Evolutionary conservation across 2,888 invertebrate species (phyloP).

Genomic region (Ptilodon capucinus): DNA sequence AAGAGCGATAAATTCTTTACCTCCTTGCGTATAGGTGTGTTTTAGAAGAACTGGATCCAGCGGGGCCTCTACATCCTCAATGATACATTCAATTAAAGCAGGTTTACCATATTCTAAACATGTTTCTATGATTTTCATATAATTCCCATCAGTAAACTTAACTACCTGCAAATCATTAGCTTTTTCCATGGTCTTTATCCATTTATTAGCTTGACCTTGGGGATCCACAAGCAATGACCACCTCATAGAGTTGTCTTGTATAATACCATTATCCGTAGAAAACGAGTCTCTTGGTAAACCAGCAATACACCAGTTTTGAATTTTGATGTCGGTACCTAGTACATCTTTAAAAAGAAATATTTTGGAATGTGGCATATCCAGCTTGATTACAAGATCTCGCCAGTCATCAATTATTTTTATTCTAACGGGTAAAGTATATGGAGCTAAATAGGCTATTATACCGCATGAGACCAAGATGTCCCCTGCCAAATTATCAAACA

Average conservation of each 20-base stretch:
- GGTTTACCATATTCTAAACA: conserved; percentile 91
- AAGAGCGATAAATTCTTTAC: conserved; percentile 88
- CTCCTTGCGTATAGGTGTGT: conserved; percentile 88
- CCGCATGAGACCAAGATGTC: conserved; percentile 95
- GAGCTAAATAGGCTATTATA: conserved; percentile 94
- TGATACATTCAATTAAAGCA: conserved; percentile 88
- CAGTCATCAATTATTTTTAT: conserved; percentile 85
- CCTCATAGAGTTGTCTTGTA: conserved; percentile 89
- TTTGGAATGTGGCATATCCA: conserved; percentile 90
- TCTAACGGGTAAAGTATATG: conserved; percentile 89
- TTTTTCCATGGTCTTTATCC: conserved; percentile 93
- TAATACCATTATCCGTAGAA: conserved; percentile 93
- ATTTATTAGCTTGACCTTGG: conserved; percentile 92
- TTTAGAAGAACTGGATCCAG: conserved; percentile 90
- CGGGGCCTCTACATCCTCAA: conserved; percentile 90
- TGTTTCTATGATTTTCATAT: conserved; percentile 88
- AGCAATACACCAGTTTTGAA: conserved; percentile 92
- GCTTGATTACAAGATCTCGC: conserved; percentile 85
- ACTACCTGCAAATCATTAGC: conserved; percentile 86
- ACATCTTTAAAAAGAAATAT: conserved; percentile 87
- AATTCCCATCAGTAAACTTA: conserved; percentile 88
- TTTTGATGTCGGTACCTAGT: conserved; percentile 93
- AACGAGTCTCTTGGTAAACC: conserved; percentile 91
- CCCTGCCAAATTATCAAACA: conserved; percentile 92
- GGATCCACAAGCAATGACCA: conserved; percentile 93